These are phyloP conservation scores for Ptychoptera contaminata DNA, from an alignment of 2,888 invertebrate species.

Conservation along the genomic window DNA sequence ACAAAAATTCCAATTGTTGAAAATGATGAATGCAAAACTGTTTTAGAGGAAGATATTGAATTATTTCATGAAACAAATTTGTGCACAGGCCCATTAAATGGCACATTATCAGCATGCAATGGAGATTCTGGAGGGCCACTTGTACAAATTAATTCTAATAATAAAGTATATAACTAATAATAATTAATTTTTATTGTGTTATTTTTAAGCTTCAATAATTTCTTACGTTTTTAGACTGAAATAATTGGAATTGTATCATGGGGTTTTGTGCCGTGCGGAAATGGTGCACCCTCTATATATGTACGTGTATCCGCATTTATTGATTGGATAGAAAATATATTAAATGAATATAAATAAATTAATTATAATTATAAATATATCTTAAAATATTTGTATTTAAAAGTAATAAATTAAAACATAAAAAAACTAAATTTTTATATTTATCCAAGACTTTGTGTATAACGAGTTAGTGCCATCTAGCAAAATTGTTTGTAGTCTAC, in stretches of 20 bases:
- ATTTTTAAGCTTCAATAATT: too few relatives aligned
- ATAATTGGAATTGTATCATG: constrained; percentile 34
- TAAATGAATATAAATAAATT: too few relatives aligned
- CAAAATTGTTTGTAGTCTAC: too few relatives aligned
- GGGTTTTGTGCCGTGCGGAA: constrained; percentile 32
- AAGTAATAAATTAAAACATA: too few relatives aligned
- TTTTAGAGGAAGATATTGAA: constrained; percentile 16
- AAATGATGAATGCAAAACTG: constrained; percentile 15
- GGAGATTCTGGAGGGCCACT: constrained; percentile 29
- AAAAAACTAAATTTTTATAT: too few relatives aligned
- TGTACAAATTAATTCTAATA: constrained; percentile 15
- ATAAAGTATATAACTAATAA: not conserved
- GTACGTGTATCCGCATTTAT: constrained; percentile 21
- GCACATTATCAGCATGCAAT: constrained; percentile 31
- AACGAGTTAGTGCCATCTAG: too few relatives aligned
- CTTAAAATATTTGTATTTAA: too few relatives aligned
- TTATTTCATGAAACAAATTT: constrained; percentile 23
- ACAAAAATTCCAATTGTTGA: constrained; percentile 19
- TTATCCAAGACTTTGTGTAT: too few relatives aligned
- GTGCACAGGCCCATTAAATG: constrained; percentile 31
- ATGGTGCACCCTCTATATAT: constrained; percentile 28
- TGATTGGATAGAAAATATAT: constrained; percentile 19
- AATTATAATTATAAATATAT: too few relatives aligned
- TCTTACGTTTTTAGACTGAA: constrained; percentile 2
- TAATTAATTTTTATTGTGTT: too few relatives aligned